These are phyloP conservation scores for Otis tarda DNA, from an alignment of 2,113 vertebrate genomes.

Conservation along the genomic window DNA sequence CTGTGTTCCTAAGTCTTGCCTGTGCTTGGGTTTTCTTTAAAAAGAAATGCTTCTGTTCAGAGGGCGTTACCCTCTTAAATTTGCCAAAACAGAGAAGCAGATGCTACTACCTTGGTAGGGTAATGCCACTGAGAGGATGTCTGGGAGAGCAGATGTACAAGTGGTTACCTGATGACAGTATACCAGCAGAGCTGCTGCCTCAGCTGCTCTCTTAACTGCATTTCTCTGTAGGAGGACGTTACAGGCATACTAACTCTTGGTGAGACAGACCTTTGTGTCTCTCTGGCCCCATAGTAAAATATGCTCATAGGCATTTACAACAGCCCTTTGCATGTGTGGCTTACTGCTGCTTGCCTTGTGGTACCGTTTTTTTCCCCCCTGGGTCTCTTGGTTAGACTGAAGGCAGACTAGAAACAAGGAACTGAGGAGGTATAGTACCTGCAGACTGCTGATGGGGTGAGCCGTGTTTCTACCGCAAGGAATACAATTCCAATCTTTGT, in stretches of 20 bases:
- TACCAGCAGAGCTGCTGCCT: neutral
- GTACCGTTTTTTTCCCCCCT: accelerated
- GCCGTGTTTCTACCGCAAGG: neutral
- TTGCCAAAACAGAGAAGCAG: neutral
- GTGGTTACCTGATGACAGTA: neutral
- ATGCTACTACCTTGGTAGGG: neutral
- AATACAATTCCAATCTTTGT: neutral
- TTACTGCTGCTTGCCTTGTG: neutral
- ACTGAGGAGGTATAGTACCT: neutral
- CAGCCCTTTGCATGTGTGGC: neutral
- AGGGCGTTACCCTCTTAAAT: neutral
- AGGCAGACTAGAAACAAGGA: neutral
- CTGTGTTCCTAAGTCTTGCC: neutral
- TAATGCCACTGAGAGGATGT: neutral
- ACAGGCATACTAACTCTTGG: neutral
- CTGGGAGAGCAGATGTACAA: neutral
- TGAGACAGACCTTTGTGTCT: neutral
- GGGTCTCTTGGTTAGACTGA: neutral
- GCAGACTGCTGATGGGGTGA: neutral
- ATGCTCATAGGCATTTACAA: neutral
- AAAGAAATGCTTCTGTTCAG: neutral
- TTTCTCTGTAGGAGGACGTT: neutral
- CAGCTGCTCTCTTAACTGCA: neutral
- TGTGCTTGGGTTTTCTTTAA: neutral
- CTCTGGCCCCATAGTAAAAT: neutral